Base-by-base conservation (phyloP, 2,797 vertebrate species). In the Poecile montanus region DNA sequence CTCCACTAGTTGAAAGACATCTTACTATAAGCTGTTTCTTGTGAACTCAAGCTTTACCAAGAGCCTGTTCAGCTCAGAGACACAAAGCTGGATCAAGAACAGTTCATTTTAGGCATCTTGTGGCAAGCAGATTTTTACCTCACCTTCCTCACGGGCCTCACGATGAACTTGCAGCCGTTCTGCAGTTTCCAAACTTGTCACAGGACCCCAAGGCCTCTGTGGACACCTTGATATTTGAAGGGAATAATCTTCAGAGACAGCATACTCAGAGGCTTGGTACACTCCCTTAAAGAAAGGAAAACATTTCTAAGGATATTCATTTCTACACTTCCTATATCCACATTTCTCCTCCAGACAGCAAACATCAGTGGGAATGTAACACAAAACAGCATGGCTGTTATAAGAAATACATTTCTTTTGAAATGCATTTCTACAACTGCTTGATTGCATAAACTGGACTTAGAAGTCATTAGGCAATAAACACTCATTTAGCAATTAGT, bases 61-160 rank as follows among this genome's bases (percentile, higher is more conserved):
- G 20, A 78, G 36, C 36, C 44, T 78, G 7, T 48, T 88, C 73
- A 73, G 34, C 61, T 13, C 61, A 71, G 23, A 89, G 42, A 16
- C 9, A 27, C 13, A 38, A 81, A 51, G 36, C 42, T 60, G 51
- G 23, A 81, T 50, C 23, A 81, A 60, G 50, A 65, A 34, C 6
- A 30, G 40, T 58, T 54, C 7, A 32, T 70, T 74, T 66, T 16
- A 62, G 56, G n/a, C 34, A 91, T 34, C 40, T 17, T 40, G 40
- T 58, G 13, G 45, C 40, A 66, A 72, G 44, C 9, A 14, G 25
- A 44, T 42, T 77, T 85, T 85, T 79, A 85, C 47, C 96, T 97
- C 95, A 99, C 99, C 99, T 98, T 99, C 99, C 79, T 95, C 93
- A 82, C 97, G 98, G 36, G 98, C 96, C 6, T 98, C 98, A 91